Percentiles rank a stretch among this genome's conserved stretches.
phyloP scores from a whole-genome alignment of 92 coral and sea anemone species.

The Palythoa heliodiscus region DNA sequence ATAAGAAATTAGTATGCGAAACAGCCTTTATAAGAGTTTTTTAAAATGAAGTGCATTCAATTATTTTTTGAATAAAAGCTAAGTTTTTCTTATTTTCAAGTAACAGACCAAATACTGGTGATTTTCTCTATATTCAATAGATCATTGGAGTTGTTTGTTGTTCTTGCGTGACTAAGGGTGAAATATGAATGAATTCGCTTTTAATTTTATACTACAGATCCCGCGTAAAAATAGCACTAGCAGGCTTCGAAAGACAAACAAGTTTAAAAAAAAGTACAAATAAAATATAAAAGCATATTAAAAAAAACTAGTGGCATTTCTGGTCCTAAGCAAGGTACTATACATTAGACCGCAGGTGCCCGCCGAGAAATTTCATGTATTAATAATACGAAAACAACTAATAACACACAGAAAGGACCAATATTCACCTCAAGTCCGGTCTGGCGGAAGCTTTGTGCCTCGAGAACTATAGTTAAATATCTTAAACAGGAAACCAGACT shows the following conservation, averaged over 20 bases:
- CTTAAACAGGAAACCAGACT: not conserved
- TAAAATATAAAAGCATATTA: not conserved
- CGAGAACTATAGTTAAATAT: not conserved
- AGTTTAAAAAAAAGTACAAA: not conserved
- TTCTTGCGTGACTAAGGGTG: not conserved
- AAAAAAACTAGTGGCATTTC: not conserved
- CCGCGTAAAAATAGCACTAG: not conserved
- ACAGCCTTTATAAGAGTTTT: no score
- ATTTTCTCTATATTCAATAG: no score
- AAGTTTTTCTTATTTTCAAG: no score
- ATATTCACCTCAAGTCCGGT: not conserved
- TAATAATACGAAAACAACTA: not conserved
- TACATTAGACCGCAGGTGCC: not conserved
- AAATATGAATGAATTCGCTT: not conserved
- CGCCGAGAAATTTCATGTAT: not conserved
- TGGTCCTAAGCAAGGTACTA: not conserved
- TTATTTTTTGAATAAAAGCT: no score
- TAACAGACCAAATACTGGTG: no score
- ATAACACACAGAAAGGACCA: not conserved
- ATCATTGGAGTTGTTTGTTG: not conserved
- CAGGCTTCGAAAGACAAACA: not conserved
- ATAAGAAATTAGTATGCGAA: no score
- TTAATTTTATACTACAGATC: not conserved
- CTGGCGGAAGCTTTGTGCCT: not conserved
- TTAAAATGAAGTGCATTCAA: no score